Evolutionary conservation across 2,797 vertebrate species (phyloP).

Genomic region (Karalla daura): DNA sequence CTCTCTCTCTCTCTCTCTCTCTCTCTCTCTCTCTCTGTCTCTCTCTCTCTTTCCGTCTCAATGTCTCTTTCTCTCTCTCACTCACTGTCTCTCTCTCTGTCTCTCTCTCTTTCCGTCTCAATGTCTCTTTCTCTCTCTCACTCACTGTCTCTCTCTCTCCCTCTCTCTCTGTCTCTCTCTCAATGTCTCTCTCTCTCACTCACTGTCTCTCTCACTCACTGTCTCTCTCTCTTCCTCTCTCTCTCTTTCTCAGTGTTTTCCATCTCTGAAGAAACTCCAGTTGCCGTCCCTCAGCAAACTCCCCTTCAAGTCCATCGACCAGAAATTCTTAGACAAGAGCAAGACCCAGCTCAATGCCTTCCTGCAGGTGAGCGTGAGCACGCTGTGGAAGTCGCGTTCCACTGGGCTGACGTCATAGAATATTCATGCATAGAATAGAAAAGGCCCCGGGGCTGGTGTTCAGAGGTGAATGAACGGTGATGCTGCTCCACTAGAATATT

Average conservation of each 20-base stretch:
- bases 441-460: not conserved
- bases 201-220: too few relatives aligned
- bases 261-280: conserved; percentile 96
- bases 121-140: too few relatives aligned
- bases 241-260: conserved; percentile 88
- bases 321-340: conserved; percentile 98
- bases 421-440: not conserved
- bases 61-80: too few relatives aligned
- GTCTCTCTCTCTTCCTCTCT: not conserved
- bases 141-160: too few relatives aligned
- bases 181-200: too few relatives aligned
- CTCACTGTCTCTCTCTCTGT: too few relatives aligned
- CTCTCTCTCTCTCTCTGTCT: too few relatives aligned
- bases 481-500: not conserved
- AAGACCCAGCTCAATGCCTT: conserved; percentile 97
- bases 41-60: too few relatives aligned
- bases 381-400: not conserved
- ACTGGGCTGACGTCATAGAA: not conserved
- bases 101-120: too few relatives aligned
- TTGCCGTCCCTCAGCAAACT: conserved; percentile 97
- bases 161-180: too few relatives aligned
- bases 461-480: not conserved
- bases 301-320: conserved; percentile 98
- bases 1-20: conserved; percentile 21
- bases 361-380: conserved; percentile 88